Evolutionary conservation across 2,888 invertebrate genomes (phyloP), one percentile per base, ranked within the genome.

Genomic region (Ormyrus thymus): DNA sequence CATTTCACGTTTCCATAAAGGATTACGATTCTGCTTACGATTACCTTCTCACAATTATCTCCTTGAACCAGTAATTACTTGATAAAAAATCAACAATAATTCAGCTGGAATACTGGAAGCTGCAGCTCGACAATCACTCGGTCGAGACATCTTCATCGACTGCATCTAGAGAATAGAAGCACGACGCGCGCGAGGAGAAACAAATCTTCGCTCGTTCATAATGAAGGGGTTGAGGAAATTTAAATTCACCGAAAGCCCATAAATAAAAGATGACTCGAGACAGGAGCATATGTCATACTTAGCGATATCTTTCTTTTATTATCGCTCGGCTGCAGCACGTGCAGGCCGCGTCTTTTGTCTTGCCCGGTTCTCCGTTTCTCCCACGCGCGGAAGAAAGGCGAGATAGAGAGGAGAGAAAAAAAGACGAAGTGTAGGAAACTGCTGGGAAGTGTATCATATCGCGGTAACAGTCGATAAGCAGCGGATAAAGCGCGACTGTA

Each of bases 371-470:
- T 55, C 29, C 15, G 8, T 59, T 74, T 48, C 10, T 71, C n/a
- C 48, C 53, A 65, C 76, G 73, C 66, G 45, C 46, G 7, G 58
- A 7, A 56, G 56, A 58, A 74, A 56, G n/a, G 13, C n/a, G 29
- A 66, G 11, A 73, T 6, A 50, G 48, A 7, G 10, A 74, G 61
- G 75, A 79, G 29, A 29, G 29, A 29, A 29, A n/a, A 29, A 77
- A 76, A 73, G 29, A 29, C 29, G 1, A 29, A 29, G 29, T 61
- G 29, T 61, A 65, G 43, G 59, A 76, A 75, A 62, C 70, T 61
- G 76, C 79, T 78, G 79, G 76, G 29, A 76, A 65, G 80, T 72
- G 72, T 80, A 66, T 77, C 78, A 79, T 77, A 66, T 3, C 29
- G 29, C 29, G 29, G 29, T 29, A 29, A 29, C 29, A 77, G 79